Conservation (phyloP, 92 coral and sea anemone genomes). For the Zoanthus solanderi region DNA sequence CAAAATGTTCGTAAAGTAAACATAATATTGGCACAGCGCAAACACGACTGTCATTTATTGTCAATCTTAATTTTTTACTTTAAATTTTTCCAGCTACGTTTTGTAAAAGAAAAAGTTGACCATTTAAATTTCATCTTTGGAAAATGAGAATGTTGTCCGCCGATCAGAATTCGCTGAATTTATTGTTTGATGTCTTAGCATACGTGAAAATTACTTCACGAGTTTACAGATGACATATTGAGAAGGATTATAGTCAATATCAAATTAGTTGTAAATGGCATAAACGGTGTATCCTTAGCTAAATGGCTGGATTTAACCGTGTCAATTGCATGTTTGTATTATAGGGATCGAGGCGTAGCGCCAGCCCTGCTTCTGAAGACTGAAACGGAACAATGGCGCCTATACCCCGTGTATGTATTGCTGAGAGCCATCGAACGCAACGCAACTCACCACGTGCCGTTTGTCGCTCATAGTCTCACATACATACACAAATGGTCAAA, state of each 20-base stretch:
- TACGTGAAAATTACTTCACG: neutral
- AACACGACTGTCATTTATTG: too few relatives aligned
- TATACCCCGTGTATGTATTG: conserved; percentile 44
- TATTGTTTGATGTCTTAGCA: too few relatives aligned
- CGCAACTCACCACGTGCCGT: conserved; percentile 35
- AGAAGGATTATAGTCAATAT: neutral
- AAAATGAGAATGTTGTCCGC: too few relatives aligned
- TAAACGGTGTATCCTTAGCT: neutral
- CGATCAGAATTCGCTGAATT: too few relatives aligned
- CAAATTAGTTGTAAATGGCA: neutral
- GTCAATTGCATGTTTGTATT: conserved; percentile 35
- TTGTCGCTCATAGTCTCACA: conserved; percentile 27
- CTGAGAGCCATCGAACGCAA: conserved; percentile 14
- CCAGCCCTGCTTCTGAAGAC: conserved; percentile 46
- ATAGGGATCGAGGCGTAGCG: conserved; percentile 49
- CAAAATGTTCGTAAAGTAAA: too few relatives aligned
- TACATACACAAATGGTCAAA: conserved; percentile 37
- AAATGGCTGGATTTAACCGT: neutral
- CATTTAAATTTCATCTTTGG: too few relatives aligned
- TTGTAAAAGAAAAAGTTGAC: too few relatives aligned
- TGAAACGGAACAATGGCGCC: neutral
- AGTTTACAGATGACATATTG: too few relatives aligned
- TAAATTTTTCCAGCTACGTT: too few relatives aligned
- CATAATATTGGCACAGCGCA: too few relatives aligned
- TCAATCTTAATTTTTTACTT: too few relatives aligned